Evolutionary conservation across 2,888 invertebrate species (phyloP).

Genomic region (Ichneumon xanthorius): DNA sequence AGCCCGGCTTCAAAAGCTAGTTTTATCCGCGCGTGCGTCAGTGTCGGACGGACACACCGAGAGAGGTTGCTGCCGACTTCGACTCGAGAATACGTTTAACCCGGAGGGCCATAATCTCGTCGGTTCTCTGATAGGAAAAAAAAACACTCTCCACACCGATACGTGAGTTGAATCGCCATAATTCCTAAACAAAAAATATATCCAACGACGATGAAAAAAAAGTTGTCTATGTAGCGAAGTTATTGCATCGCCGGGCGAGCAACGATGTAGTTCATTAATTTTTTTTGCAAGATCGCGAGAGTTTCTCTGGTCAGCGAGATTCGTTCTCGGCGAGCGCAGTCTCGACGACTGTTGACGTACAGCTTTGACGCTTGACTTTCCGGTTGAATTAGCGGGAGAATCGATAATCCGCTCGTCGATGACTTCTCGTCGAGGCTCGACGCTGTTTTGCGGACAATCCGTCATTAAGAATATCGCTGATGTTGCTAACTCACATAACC

Average conservation of each 20-base stretch:
- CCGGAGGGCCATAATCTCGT: constrained; percentile 52
- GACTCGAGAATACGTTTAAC: constrained; percentile 57
- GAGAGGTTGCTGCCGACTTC: constrained; percentile 34
- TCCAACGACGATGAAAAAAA: neutral
- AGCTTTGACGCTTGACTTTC: neutral
- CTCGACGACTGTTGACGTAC: neutral
- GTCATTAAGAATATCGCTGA: neutral
- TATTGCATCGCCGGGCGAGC: neutral
- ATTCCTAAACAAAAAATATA: neutral
- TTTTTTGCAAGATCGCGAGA: neutral
- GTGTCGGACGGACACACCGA: constrained; percentile 57
- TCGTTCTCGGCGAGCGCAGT: neutral
- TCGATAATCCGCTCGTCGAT: constrained; percentile 3
- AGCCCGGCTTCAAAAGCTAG: constrained; percentile 70
- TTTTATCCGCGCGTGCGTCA: constrained; percentile 69
- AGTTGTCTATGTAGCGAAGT: neutral
- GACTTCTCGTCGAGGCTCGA: neutral
- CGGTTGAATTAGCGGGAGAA: neutral
- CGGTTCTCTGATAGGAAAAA: constrained; percentile 25
- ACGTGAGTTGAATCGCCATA: constrained; percentile 6
- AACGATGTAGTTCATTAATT: neutral
- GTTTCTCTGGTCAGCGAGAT: no score
- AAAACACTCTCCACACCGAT: neutral
- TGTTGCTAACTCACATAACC: constrained; percentile 1
- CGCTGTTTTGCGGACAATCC: neutral